Base-by-base conservation (phyloP, 92 coral and sea anemone species). In the Paramuricea clavata region DNA sequence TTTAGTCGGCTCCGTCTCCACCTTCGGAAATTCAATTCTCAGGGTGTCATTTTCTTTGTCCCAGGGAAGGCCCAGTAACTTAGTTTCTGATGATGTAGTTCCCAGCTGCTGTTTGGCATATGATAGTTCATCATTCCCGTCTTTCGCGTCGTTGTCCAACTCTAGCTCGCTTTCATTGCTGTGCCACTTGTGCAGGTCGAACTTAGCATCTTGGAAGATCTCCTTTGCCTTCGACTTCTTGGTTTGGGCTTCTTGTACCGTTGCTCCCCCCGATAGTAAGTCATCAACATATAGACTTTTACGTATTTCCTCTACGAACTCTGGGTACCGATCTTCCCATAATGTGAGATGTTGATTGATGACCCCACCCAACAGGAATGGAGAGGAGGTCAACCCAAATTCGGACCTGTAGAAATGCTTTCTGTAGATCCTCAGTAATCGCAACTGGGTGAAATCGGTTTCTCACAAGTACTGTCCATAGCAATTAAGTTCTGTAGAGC, bases 91-190 rank as follows among this genome's bases (percentile, higher is more conserved):
- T 30, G 74, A n/a, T 43, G 50, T 85, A 6, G 89, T 76, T 10
- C 83, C 82, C 42, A 83, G 47, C 71, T 83, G 87, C 65, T 83
- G 81, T 33, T 49, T 71, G 11, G 85, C 85, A 41, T 60, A 81
- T 36, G 85, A 33, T 60, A 69, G 74, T 22, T 83, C 87, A 11
- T 71, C 57, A 22, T 35, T 71, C 49, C 31, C 76, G n/a, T 6
- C 5, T 19, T 64, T 71, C 6, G 81, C 52, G 2, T 49, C 33
- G 22, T 69, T 54, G 72, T 12, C 12, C 70, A 49, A 15, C 21
- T 71, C 70, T n/a, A 81, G 61, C 44, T 78, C 70, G 22, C 35
- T 23, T 26, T 43, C 87, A 52, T 74, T 83, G 12, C 71, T 50
- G 49, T 70, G 70, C 68, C 80, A 83, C 69, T 69, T 83, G 39